These are phyloP conservation scores for Gymnothorax reevesii DNA, from an alignment of 2,797 vertebrate genomes.

Conservation along the genomic window DNA sequence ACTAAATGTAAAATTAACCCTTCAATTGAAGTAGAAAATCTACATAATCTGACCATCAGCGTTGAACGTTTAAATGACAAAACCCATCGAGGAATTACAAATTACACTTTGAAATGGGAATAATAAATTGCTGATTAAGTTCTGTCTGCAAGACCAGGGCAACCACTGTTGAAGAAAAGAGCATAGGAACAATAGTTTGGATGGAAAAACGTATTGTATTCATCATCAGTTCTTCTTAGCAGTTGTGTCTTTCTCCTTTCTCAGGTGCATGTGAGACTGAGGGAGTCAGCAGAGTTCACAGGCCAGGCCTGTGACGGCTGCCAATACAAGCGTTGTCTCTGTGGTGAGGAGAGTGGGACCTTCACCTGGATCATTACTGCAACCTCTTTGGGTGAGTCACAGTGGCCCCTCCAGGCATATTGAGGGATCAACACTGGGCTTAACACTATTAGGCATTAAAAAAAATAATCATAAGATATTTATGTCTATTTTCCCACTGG, in stretches of 20 bases:
- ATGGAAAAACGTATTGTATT: background rate
- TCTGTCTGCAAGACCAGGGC: no score
- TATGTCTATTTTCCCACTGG: no score
- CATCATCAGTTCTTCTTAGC: background rate
- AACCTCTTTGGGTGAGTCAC: slow-evolving; percentile 65
- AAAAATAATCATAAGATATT: no score
- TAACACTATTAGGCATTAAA: background rate
- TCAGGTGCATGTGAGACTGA: slow-evolving; percentile 72
- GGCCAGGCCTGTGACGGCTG: slow-evolving; percentile 59
- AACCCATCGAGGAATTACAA: no score
- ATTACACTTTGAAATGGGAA: no score
- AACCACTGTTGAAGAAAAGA: no score
- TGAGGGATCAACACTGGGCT: background rate
- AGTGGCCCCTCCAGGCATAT: background rate
- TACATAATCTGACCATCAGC: no score
- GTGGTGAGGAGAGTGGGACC: slow-evolving; percentile 70
- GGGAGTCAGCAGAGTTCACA: slow-evolving; percentile 59
- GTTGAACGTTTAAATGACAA: no score
- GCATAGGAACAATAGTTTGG: background rate
- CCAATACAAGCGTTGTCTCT: slow-evolving; percentile 73
- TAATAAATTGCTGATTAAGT: no score
- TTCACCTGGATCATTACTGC: slow-evolving; percentile 78
- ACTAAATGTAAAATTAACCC: no score
- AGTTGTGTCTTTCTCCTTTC: background rate
- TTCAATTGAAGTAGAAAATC: no score